A percentile compares a stretch with the other conserved stretches of the same genome.
These are phyloP conservation scores for Trinorchestia longiramus DNA, from an alignment of 1,140 invertebrate species.

Conservation along the genomic window DNA sequence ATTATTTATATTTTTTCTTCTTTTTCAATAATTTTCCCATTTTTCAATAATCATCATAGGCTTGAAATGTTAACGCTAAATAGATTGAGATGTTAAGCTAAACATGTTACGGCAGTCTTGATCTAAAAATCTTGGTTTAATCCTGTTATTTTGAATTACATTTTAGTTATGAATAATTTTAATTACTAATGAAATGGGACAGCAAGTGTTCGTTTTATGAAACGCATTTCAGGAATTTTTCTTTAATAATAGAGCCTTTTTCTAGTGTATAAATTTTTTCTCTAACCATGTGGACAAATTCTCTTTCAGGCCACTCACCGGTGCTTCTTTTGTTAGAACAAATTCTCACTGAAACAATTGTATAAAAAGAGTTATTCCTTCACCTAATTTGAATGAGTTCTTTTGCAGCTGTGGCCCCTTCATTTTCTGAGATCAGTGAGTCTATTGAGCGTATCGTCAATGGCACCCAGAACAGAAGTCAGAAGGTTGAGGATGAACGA, in stretches of 20 bases:
- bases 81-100: no score
- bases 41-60: no score
- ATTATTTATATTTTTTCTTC: no score
- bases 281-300: background rate
- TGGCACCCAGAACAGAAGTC: conserved; percentile 38
- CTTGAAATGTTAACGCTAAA: no score
- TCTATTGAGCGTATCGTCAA: conserved; percentile 71
- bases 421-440: conserved; percentile 76
- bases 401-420: conserved; percentile 73
- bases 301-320: background rate
- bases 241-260: background rate
- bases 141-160: no score
- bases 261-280: background rate
- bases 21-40: no score
- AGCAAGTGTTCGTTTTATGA: no score
- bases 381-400: background rate
- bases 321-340: background rate
- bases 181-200: background rate
- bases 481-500: conserved; percentile 64
- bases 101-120: no score
- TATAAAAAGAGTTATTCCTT: background rate
- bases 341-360: no score
- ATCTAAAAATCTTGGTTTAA: no score
- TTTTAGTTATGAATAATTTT: background rate
- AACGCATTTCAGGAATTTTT: no score